Evolutionary conservation across 2,113 vertebrate genomes (phyloP).

Genomic region (Mus spicilegus): DNA sequence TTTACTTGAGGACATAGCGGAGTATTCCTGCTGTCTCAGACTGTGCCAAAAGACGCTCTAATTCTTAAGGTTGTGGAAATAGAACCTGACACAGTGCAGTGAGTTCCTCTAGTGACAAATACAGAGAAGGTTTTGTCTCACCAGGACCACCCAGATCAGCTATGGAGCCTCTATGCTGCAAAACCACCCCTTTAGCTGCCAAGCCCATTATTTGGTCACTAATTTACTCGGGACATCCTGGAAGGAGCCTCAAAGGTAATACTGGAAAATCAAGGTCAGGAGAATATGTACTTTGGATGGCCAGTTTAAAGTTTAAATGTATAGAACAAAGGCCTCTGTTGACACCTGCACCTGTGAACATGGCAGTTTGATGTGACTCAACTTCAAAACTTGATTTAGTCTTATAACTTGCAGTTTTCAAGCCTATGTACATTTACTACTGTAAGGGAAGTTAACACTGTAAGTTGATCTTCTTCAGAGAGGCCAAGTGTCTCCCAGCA

Average conservation of each 20-base stretch:
- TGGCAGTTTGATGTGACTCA: neutral
- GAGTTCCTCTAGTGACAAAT: neutral
- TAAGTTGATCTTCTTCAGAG: neutral
- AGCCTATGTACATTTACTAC: neutral
- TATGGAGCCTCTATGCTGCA: neutral
- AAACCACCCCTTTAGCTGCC: neutral
- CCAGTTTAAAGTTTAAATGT: neutral
- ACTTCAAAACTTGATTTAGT: neutral
- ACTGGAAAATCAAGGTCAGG: neutral
- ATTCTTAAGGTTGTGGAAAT: neutral
- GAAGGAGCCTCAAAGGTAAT: neutral
- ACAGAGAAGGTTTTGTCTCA: neutral
- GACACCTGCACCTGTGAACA: neutral
- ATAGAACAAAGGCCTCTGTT: neutral
- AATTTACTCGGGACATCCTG: neutral
- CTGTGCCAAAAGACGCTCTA: neutral
- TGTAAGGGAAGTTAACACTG: neutral
- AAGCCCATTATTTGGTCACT: neutral
- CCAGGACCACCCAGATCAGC: neutral
- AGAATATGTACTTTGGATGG: neutral
- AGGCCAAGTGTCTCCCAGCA: neutral
- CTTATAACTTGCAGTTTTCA: conserved; percentile 4
- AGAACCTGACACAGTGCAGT: neutral
- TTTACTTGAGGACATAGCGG: rapidly evolving
- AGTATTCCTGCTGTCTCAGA: neutral